phyloP scores from a whole-genome alignment of 2,797 vertebrate genomes.

The Sebastes taczanowskii region DNA sequence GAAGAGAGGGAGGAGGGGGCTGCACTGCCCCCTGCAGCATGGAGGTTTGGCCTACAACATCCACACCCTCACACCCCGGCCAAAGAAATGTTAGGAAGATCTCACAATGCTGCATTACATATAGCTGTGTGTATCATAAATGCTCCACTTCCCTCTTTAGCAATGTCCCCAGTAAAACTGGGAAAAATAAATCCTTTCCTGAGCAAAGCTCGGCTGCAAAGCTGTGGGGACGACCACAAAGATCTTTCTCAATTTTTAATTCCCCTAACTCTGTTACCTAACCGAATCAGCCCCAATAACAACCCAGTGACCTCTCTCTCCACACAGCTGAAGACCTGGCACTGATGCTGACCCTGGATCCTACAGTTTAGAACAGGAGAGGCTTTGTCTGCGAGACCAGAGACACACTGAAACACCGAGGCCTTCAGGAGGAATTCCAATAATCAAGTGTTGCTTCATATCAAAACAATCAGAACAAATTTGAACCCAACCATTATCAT shows the following conservation, averaged over 20 bases:
- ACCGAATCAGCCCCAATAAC: conserved; percentile 38
- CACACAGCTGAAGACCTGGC: conserved; percentile 42
- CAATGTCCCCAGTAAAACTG: background rate
- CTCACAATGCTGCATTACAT: background rate
- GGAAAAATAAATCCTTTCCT: background rate
- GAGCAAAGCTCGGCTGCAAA: background rate
- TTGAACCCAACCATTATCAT: background rate
- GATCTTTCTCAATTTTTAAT: conserved; percentile 46
- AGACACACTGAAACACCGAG: conserved; percentile 19
- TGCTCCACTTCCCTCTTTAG: background rate
- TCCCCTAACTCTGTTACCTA: conserved; percentile 44
- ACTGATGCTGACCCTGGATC: conserved; percentile 63
- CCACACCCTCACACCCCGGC: conserved; percentile 46
- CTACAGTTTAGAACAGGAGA: conserved; percentile 68
- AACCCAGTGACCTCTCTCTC: conserved; percentile 32
- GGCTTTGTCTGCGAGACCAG: conserved; percentile 61
- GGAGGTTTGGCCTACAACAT: conserved; percentile 67
- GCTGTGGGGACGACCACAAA: background rate
- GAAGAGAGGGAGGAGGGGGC: conserved; percentile 52
- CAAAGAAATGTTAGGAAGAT: conserved; percentile 36
- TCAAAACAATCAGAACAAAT: conserved; percentile 19
- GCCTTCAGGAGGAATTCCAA: background rate
- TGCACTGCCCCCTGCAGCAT: conserved; percentile 62
- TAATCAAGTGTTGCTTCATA: background rate
- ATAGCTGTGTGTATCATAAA: background rate